Base-by-base conservation (phyloP, 2,797 vertebrate species). In the Tapirus indicus region DNA sequence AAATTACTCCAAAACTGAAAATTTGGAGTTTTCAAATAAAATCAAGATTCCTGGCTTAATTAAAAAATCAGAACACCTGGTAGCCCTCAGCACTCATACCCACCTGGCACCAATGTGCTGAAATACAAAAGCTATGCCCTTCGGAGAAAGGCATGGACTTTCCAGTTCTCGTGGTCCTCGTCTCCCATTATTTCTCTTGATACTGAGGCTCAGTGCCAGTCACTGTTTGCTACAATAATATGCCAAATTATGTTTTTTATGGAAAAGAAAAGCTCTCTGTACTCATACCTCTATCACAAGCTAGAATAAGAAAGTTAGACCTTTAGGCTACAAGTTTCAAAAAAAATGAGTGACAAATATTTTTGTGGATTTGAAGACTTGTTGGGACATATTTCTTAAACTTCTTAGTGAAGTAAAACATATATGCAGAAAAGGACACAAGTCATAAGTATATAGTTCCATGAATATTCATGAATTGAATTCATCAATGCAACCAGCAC, bases 401-500 rank as follows among this genome's bases (percentile, higher is more conserved):
- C 1, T 72, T 68, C 27, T 85, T 56, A 64, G 44, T 90, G 41
- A 84, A 69, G 4, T 74, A n/a, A 68, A 85, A 75, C 29, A 79
- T 66, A 84, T 7, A 41, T 7, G 60, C 1, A 87, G 38, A 68
- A 66, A 82, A 83, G 25, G 47, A 84, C 25, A 77, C 35, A 27
- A 75, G 21, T 68, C 16, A 60, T 47, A 47, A 69, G 13, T 29
- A 71, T 27, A 84, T 5, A 77, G 20, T 29, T 83, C 62, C 72
- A 29, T 69, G 56, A 96, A 27, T 83, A 92, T 32, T 90, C 71
- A 75, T 87, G 94, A 60, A 79, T 54, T 66, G 29, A 91, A 78
- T 12, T 47, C 11, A 41, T 77, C 23, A 68, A 25, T 87, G 27
- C 18, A 64, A 83, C 18, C 17, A 52, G 52, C 27, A 77, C 21